Percentiles rank a stretch among this genome's conserved stretches.
Evolutionary conservation across 2,113 vertebrate genomes (phyloP).

Genomic region (Psammodynastes pulverulentus): DNA sequence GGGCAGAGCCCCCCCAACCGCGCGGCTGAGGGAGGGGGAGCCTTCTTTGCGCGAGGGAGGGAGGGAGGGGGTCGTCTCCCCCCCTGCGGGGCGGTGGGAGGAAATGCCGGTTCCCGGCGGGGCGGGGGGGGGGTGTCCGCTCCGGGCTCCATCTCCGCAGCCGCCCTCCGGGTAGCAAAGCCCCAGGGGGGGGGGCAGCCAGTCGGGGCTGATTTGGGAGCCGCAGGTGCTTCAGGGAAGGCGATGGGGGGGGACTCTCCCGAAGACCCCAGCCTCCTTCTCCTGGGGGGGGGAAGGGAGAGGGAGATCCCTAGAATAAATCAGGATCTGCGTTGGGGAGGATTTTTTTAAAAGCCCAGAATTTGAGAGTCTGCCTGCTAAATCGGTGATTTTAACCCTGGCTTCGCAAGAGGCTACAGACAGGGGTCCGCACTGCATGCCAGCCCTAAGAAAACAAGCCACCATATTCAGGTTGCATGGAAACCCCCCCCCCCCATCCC

Average conservation of each 20-base stretch:
- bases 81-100: background rate
- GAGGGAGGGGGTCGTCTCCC: background rate
- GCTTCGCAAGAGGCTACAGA: background rate
- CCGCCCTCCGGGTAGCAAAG: background rate
- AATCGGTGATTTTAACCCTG: fast-evolving
- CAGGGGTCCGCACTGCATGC: fast-evolving
- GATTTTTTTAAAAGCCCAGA: background rate
- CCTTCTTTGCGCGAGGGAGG: background rate
- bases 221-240: background rate
- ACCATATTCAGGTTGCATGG: background rate
- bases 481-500: background rate
- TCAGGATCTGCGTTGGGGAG: fast-evolving
- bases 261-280: background rate
- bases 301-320: background rate
- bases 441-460: background rate
- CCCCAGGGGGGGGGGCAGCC: background rate
- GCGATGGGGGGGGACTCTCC: background rate
- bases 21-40: background rate
- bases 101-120: background rate
- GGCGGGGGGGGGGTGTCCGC: too few relatives aligned
- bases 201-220: background rate
- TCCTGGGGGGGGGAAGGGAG: background rate
- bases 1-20: too few relatives aligned
- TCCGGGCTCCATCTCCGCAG: background rate
- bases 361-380: background rate